Evolutionary conservation across 2,888 invertebrate genomes (phyloP), one percentile per base, ranked within the genome.

Genomic region (Mamestra brassicae): DNA sequence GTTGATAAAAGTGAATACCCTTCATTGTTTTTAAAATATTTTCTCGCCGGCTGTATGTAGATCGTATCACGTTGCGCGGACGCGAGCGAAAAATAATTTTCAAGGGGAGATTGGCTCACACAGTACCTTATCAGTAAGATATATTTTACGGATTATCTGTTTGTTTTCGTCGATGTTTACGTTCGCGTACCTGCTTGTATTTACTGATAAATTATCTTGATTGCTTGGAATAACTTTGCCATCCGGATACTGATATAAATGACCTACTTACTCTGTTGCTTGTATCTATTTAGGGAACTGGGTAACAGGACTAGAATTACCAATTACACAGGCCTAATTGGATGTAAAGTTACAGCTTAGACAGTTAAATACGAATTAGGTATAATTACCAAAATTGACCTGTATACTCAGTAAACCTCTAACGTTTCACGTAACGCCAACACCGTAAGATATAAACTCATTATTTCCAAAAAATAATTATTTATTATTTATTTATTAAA

Each of bases 11-110:
- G 94, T 94, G 94, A 94, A 95, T 94, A 84, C 93, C 90, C 90
- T 92, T 93, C 92, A 94, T 95, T 95, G 95, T 95, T 94, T 95
- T 94, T 91, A 90, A 93, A 94, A 95, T 94, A 93, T 93, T 93
- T 94, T 93, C 92, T 92, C 90, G 89, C 89, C 89, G 90, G 90
- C 82, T 93, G 92, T 91, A 92, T 91, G 90, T 90, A 91, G 94
- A 94, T 94, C 79, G 85, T 93, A 93, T 94, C 93, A 88, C 83
- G 81, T 81, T 82, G 90, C 87, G 86, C 80, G 89, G 90, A 90
- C 88, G 87, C 89, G 89, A 86, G 84, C 84, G 87, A 89, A 90
- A 89, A 90, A 91, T 91, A 91, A 90, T 90, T 92, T 93, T 92
- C 88, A 89, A 90, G 88, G 88, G 89, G 90, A 92, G 90, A 92